A percentile compares a stretch with the other conserved stretches of the same genome.
These are phyloP conservation scores for Erinaceus europaeus DNA, from an alignment of 2,113 vertebrate genomes.

Conservation along the genomic window DNA sequence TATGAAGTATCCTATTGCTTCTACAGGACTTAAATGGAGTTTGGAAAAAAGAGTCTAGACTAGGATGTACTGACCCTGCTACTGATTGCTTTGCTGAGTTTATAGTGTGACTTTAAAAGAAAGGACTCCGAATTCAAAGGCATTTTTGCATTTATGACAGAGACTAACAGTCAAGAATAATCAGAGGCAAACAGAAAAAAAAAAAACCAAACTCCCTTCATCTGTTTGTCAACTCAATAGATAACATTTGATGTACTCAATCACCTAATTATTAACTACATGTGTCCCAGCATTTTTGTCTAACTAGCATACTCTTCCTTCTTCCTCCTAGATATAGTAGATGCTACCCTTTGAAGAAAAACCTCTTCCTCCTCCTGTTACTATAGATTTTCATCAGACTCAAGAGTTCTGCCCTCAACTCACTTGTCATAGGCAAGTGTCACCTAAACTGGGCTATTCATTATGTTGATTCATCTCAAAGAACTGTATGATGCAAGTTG, in stretches of 20 bases:
- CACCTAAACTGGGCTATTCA: background rate
- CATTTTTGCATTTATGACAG: background rate
- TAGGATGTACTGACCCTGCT: background rate
- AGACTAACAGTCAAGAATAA: background rate
- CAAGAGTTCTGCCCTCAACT: background rate
- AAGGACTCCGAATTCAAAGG: background rate
- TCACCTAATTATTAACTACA: background rate
- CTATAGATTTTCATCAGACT: background rate
- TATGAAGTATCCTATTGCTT: background rate
- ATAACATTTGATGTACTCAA: background rate
- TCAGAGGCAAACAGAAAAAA: too few relatives aligned
- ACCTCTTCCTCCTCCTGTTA: background rate
- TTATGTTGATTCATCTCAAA: background rate
- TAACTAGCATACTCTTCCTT: background rate
- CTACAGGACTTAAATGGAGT: background rate
- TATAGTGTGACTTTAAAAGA: background rate
- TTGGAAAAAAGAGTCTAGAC: background rate
- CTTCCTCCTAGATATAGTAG: background rate
- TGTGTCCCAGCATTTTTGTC: background rate
- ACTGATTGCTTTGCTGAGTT: background rate
- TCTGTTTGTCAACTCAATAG: background rate
- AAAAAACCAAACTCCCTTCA: background rate
- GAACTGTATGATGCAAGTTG: background rate
- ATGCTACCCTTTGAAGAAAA: background rate
- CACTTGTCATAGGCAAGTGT: background rate